Evolutionary conservation across 1,140 invertebrate genomes (phyloP), one percentile per base, ranked within the genome.

Genomic region (Arion vulgaris): DNA sequence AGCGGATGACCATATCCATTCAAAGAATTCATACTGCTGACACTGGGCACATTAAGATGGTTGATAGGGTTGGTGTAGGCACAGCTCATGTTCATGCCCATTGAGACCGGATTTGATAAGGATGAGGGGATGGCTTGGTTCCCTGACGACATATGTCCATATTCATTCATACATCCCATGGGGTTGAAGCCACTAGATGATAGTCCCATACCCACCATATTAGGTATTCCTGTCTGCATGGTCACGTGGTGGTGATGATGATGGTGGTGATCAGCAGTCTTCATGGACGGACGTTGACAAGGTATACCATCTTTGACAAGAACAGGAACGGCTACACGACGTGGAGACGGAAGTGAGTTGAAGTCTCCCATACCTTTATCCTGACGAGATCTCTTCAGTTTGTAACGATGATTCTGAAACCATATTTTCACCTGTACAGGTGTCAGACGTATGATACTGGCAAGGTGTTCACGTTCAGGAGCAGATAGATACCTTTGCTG

Each of bases 291-390:
- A 62, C 87, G 78, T 73, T 83, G 86, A 69, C 90, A 91, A 19
- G 97, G 97, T 91, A 98, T 98, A 2, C 97, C 97, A 93, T 99
- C 98, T 93, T 98, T 98, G 79, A 99, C 98, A 85, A 99, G 93
- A 26, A 98, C 97, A 26, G 97, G 97, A 39, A 99, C 97, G 0
- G 97, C 97, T 39, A 99, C 97, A 81, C 97, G 94, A 83, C 97
- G 94, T 5, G 97, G 97, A 28, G 90, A 91, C 4, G 86, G 86
- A 19, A 87, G 85, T 2, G 87, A 85, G 45, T 88, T 85, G 2
- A 87, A 69, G 51, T 90, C 90, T 62, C 85, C 87, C 79, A 91
- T 88, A 23, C 89, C 90, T 79, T 91, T 92, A 69, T 93, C 92
- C 86, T 95, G 95, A 2, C 93, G 92, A 84, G 94, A 93, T 69